These are phyloP conservation scores for Eptesicus fuscus DNA, from an alignment of 2,113 vertebrate species.

Conservation along the genomic window DNA sequence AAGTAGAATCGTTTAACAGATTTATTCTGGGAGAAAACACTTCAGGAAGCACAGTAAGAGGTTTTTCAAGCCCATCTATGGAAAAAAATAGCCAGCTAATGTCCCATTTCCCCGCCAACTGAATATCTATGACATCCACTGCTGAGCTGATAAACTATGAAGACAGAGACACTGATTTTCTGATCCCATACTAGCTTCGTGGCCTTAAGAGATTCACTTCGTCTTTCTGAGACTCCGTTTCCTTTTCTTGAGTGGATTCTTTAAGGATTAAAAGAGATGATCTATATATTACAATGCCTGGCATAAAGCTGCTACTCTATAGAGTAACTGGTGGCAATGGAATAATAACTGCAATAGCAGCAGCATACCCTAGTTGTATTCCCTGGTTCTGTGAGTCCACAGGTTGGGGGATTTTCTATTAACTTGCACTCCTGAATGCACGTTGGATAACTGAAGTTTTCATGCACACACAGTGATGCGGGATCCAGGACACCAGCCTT, in stretches of 20 bases:
- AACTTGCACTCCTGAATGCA: background rate
- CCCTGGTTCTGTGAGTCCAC: background rate
- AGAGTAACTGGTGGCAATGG: background rate
- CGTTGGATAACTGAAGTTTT: background rate
- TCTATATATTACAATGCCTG: background rate
- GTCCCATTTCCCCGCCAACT: background rate
- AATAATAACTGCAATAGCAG: background rate
- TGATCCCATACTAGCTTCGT: background rate
- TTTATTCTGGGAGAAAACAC: slow-evolving; percentile 8
- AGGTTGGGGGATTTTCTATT: background rate
- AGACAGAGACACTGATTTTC: background rate
- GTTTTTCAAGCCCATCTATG: background rate
- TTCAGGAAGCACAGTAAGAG: slow-evolving; percentile 1
- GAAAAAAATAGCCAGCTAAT: background rate
- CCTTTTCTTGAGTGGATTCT: background rate
- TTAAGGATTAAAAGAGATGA: background rate
- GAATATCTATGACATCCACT: background rate
- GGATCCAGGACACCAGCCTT: background rate
- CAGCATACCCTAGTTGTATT: background rate
- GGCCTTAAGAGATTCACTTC: background rate
- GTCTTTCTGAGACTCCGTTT: background rate
- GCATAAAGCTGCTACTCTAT: background rate
- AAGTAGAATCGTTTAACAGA: slow-evolving; percentile 34
- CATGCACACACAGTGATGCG: background rate
- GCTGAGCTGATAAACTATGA: background rate